Conservation (phyloP, 2,113 vertebrate species). For the Noctilio leporinus region DNA sequence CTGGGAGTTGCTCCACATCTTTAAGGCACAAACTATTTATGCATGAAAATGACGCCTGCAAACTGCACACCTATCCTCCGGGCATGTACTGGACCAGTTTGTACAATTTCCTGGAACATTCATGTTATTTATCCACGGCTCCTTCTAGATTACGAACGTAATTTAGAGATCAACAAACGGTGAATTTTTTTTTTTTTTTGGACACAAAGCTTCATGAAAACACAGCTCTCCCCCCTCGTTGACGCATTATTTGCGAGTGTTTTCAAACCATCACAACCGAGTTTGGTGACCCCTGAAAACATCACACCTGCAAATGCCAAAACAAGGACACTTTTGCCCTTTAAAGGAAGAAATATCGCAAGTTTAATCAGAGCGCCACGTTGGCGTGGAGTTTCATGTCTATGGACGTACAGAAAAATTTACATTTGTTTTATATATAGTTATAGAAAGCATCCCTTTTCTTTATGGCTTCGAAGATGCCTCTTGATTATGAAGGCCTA, state of each 20-base stretch:
- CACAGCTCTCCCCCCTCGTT: too few relatives aligned
- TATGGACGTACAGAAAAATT: not conserved
- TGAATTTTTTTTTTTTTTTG: too few relatives aligned
- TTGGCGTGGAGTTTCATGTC: not conserved
- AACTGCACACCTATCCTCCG: too few relatives aligned
- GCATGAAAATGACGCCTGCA: too few relatives aligned
- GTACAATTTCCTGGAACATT: not conserved
- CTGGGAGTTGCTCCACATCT: accelerated
- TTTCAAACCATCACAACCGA: accelerated
- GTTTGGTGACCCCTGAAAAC: not conserved
- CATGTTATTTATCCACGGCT: too few relatives aligned
- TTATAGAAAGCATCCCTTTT: too few relatives aligned
- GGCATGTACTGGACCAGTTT: not conserved
- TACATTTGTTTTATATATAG: not conserved
- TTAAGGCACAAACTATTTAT: not conserved
- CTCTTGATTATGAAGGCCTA: not conserved
- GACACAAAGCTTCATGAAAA: not conserved
- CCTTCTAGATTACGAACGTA: too few relatives aligned
- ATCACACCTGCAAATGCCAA: not conserved
- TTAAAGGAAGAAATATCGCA: too few relatives aligned
- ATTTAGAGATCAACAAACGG: too few relatives aligned
- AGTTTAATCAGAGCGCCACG: accelerated
- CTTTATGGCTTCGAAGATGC: not conserved
- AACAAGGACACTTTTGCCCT: too few relatives aligned
- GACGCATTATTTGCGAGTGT: not conserved